A percentile compares a stretch with the other conserved stretches of the same genome.
Evolutionary conservation across 2,113 vertebrate species (phyloP).

Genomic region (Crotalus tigris): DNA sequence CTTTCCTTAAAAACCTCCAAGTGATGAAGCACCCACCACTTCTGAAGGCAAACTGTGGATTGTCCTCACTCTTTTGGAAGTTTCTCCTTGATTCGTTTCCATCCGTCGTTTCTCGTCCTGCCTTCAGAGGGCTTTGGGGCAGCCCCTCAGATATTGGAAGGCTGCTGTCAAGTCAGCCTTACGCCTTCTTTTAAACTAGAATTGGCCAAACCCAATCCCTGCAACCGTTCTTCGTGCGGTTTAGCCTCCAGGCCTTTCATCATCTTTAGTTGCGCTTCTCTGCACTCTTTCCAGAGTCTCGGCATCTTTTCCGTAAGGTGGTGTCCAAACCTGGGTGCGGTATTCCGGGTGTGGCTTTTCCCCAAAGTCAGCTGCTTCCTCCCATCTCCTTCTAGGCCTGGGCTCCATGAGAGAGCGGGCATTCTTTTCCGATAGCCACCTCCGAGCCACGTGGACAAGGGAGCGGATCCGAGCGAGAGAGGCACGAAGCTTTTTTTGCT

Average conservation of each 20-base stretch:
- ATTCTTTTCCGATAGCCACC: no score
- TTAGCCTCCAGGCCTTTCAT: no score
- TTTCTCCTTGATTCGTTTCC: not conserved
- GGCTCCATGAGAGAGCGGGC: not conserved
- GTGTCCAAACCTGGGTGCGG: no score
- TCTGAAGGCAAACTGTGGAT: no score
- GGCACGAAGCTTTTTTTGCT: not conserved
- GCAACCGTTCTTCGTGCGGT: no score
- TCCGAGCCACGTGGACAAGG: not conserved
- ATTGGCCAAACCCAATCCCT: no score
- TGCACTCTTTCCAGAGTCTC: not conserved
- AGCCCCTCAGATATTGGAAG: not conserved
- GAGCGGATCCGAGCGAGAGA: not conserved
- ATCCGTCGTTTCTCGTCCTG: not conserved
- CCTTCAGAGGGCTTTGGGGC: not conserved
- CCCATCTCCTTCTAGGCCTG: not conserved
- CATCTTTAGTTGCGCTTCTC: not conserved
- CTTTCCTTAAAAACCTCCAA: no score
- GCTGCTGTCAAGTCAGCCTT: no score
- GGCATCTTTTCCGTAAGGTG: fast-evolving
- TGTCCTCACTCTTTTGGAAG: no score
- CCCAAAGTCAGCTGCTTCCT: not conserved
- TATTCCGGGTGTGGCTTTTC: not conserved
- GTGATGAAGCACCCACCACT: no score
- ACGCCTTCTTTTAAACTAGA: no score